Conservation (phyloP, 2,797 vertebrate species). For the Sebastes trivittatus region DNA sequence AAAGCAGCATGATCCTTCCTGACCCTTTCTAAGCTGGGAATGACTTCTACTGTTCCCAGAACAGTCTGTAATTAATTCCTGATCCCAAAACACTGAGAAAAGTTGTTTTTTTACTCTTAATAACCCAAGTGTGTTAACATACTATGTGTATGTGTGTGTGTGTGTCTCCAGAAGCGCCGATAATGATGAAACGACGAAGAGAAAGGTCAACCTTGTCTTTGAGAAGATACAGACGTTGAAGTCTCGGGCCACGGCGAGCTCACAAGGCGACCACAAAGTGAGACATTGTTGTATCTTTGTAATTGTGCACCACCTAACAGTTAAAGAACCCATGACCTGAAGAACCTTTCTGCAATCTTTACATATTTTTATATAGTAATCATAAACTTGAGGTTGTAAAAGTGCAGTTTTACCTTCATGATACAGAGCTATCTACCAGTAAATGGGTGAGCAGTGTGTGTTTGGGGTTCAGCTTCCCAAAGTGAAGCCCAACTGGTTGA, state of each 20-base stretch:
- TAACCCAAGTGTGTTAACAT: background rate
- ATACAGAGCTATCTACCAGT: background rate
- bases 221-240: conserved; percentile 99
- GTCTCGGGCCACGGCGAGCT: conserved; percentile 88
- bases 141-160: conserved; percentile 9
- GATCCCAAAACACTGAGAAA: conserved; percentile 33
- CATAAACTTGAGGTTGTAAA: background rate
- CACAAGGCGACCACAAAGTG: conserved; percentile 82
- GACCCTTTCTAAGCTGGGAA: conserved; percentile 52
- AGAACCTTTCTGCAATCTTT: background rate
- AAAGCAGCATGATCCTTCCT: conserved; percentile 64
- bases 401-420: background rate
- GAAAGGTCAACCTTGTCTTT: conserved; percentile 97
- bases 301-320: conserved; percentile 30
- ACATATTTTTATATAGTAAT: background rate
- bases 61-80: conserved; percentile 61
- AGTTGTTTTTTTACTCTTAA: conserved; percentile 27
- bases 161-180: conserved; percentile 86
- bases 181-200: conserved; percentile 94
- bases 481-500: background rate
- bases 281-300: conserved; percentile 51
- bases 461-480: background rate
- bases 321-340: background rate
- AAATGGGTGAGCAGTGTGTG: background rate
- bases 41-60: conserved; percentile 60